Conservation (phyloP, 2,113 vertebrate species). For the Mustelus asterias region DNA sequence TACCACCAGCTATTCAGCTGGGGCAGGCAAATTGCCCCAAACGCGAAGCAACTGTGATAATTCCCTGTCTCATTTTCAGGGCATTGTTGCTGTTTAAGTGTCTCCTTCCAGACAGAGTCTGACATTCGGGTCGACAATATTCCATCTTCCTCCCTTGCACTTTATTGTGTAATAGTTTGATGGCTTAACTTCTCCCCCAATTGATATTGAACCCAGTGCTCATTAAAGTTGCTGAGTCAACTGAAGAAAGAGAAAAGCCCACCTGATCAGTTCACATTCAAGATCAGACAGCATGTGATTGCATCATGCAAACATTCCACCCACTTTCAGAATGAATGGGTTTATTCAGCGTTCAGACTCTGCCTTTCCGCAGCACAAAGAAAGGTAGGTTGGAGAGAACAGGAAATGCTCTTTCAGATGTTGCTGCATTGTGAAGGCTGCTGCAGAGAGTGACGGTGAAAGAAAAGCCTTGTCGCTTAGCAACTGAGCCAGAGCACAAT, state of each 20-base stretch:
- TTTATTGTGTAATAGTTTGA: background rate
- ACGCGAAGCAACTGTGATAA: no score
- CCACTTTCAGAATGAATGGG: conserved; percentile 24
- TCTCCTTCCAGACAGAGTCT: background rate
- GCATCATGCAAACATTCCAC: background rate
- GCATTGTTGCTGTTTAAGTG: background rate
- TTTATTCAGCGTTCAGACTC: background rate
- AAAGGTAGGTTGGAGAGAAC: background rate
- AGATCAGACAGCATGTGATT: background rate
- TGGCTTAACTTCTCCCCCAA: background rate
- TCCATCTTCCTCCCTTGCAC: background rate
- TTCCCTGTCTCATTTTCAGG: background rate
- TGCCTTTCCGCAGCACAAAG: background rate
- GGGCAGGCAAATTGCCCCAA: no score
- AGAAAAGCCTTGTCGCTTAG: background rate
- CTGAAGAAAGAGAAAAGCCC: background rate
- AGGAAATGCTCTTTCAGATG: background rate
- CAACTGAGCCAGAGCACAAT: background rate
- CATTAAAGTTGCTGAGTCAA: background rate
- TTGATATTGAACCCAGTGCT: background rate
- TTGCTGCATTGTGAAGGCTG: background rate
- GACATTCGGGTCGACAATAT: background rate
- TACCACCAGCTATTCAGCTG: no score
- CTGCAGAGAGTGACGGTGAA: background rate
- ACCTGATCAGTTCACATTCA: background rate